phyloP scores from a whole-genome alignment of 2,888 invertebrate genomes.

The Nysson spinosus region DNA sequence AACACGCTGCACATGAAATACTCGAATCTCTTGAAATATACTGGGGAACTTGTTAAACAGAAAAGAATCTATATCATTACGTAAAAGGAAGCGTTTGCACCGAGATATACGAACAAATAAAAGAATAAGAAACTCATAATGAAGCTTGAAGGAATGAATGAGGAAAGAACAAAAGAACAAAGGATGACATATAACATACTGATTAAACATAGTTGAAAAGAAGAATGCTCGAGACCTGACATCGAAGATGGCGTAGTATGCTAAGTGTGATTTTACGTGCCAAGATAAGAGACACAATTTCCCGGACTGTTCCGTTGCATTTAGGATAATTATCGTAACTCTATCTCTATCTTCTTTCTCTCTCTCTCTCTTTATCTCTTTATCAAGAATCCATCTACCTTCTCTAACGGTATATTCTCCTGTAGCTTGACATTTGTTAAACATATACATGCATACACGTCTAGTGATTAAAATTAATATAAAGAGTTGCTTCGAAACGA shows the following conservation, averaged over 20 bases:
- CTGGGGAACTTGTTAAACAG: no score
- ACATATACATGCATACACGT: conserved; percentile 1
- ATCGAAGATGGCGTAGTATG: background rate
- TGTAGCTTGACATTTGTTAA: conserved; percentile 14
- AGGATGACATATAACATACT: no score
- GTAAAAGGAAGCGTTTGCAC: no score
- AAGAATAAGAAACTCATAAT: no score
- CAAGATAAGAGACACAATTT: conserved; percentile 32
- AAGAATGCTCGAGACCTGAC: background rate
- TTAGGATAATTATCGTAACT: conserved; percentile 9
- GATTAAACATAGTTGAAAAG: background rate
- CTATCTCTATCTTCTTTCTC: background rate
- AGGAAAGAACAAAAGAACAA: no score
- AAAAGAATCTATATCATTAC: no score
- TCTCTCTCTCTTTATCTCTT: no score
- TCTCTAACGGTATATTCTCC: conserved; percentile 10
- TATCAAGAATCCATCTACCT: conserved; percentile 4
- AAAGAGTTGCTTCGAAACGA: background rate
- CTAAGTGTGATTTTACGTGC: conserved; percentile 45
- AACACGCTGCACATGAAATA: no score
- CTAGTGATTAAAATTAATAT: conserved; percentile 1
- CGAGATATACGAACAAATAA: no score
- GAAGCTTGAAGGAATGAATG: no score
- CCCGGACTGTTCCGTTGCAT: conserved; percentile 13
- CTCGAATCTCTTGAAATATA: no score